These are phyloP conservation scores for Formica exsecta DNA, from an alignment of 1,140 invertebrate genomes.

Conservation along the genomic window DNA sequence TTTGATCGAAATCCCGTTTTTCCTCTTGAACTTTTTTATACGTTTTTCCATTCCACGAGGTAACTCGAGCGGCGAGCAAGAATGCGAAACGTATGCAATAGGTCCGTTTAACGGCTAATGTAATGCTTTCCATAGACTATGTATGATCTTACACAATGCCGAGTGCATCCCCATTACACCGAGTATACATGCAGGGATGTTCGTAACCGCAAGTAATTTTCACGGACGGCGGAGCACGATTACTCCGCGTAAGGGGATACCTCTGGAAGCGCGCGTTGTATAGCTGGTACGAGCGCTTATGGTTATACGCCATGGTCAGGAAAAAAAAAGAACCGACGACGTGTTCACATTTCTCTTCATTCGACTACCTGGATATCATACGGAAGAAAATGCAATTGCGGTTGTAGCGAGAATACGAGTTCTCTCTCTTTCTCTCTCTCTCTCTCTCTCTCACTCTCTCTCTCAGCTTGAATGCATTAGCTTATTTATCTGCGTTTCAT, in stretches of 20 bases:
- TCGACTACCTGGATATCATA: neutral
- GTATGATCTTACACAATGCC: conserved; percentile 41
- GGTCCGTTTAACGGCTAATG: neutral
- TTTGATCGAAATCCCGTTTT: conserved; percentile 48
- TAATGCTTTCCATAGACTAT: conserved; percentile 18
- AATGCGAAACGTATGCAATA: neutral
- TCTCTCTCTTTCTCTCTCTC: neutral
- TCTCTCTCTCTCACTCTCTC: neutral
- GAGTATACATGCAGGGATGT: neutral
- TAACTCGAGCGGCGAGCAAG: neutral
- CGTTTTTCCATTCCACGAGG: neutral
- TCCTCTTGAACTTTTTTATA: neutral
- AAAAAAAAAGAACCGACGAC: neutral
- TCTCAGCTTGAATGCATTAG: neutral
- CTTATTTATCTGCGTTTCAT: neutral
- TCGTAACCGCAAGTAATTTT: conserved; percentile 56
- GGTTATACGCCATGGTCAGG: neutral
- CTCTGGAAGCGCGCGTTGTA: neutral
- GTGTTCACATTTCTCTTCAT: conserved; percentile 3
- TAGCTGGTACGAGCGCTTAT: neutral
- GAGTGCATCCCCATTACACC: conserved; percentile 3
- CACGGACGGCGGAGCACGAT: conserved; percentile 29
- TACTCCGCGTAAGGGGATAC: conserved; percentile 3
- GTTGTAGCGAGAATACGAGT: neutral
- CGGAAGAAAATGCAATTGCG: conserved; percentile 10